Base-by-base conservation (phyloP, 2,888 invertebrate species). In the Rhagonycha lutea region DNA sequence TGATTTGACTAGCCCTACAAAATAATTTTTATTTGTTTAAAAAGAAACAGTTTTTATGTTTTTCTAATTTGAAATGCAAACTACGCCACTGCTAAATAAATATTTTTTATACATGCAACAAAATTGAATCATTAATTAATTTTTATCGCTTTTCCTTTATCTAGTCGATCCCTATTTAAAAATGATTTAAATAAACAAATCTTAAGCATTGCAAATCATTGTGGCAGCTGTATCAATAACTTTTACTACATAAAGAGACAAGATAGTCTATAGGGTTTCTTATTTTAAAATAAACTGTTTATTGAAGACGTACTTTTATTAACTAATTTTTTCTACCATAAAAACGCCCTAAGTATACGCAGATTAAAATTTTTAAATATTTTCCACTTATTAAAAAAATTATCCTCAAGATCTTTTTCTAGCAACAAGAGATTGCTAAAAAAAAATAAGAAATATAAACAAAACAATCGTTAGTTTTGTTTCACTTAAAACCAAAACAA, bases 1-100 rank as follows among this genome's bases (percentile, higher is more conserved):
- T 28, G 78, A 68, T 29, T 76, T 61, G 4, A 67, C 26, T 18
- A 72, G 70, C 10, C 70, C 76, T 74, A 67, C 24, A 76, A 78
- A 10, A 63, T 14, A 47, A 23, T 14, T 26, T 28, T 28, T 1
- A 14, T 67, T 26, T 65, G 14, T 7, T 61, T 18, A 18, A 18
- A 18, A 61, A n/a, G n/a, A n/a, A n/a, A n/a, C n/a, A n/a, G n/a
- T n/a, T n/a, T n/a, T n/a, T n/a, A n/a, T n/a, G n/a, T n/a, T n/a
- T n/a, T n/a, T n/a, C n/a, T 10, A 14, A 5, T 14, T 11, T 10
- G 7, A 61, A 14, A 61, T 5, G n/a, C 7, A 14, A n/a, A n/a
- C n/a, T n/a, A n/a, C n/a, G n/a, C 61, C 61, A 61, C 2, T 4
- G 61, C 14, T 61, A 14, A 61, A 9, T 14, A 7, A 14, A 61